Conservation (phyloP, 2,113 vertebrate genomes). For the Perca flavescens region DNA sequence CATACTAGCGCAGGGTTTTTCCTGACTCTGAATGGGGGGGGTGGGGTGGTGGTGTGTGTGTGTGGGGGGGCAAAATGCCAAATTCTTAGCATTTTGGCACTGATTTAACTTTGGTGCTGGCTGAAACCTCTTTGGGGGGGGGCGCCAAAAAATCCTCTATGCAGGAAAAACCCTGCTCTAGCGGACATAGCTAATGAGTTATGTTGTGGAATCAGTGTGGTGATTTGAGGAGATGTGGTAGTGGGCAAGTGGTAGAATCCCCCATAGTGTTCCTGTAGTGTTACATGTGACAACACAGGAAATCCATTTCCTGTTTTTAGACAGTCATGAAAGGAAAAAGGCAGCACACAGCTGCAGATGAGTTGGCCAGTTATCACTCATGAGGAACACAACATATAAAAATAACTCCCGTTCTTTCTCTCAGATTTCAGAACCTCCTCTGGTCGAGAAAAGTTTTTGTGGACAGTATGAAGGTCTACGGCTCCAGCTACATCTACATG, state of each 20-base stretch:
- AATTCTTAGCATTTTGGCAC: too few species aligned
- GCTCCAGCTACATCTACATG: constrained; percentile 96
- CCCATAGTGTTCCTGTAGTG: background rate
- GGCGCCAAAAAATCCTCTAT: too few species aligned
- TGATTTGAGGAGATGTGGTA: background rate
- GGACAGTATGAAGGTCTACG: constrained; percentile 93
- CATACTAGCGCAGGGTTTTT: background rate
- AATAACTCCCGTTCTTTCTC: background rate
- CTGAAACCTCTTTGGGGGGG: too few species aligned
- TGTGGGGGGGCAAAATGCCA: too few species aligned
- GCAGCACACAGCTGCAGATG: background rate
- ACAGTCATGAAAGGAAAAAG: background rate
- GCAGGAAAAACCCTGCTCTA: too few species aligned
- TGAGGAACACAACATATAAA: background rate
- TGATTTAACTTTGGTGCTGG: too few species aligned
- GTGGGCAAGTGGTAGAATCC: background rate
- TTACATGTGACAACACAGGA: background rate
- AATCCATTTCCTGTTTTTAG: background rate
- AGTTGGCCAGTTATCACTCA: background rate
- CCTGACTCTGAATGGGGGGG: too few species aligned
- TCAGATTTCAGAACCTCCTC: constrained; percentile 94
- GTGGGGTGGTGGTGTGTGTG: too few species aligned
- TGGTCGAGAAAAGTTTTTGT: constrained; percentile 96
- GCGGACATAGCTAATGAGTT: background rate
- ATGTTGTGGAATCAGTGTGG: background rate